Percentiles rank a stretch among this genome's conserved stretches.
phyloP scores from a whole-genome alignment of 2,113 vertebrate species.

The Rhegmatorhina hoffmannsi region DNA sequence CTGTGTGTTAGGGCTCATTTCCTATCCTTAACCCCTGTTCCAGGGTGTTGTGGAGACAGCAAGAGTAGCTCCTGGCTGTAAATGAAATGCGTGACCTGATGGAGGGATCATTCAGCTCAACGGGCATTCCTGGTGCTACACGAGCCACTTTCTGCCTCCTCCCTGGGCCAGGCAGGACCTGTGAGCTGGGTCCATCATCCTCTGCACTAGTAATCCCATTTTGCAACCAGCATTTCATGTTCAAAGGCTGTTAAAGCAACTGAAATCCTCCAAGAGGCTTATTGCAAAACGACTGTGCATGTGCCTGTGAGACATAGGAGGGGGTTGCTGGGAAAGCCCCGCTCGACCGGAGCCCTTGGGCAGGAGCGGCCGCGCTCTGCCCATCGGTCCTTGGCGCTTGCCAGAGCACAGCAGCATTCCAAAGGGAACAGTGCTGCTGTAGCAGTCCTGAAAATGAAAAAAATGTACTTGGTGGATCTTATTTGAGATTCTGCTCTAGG shows the following conservation, averaged over 20 bases:
- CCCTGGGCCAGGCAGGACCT: rapidly evolving
- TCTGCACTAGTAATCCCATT: background rate
- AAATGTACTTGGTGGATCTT: background rate
- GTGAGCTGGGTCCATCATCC: background rate
- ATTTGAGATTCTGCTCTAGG: background rate
- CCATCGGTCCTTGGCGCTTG: rapidly evolving
- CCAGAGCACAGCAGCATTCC: rapidly evolving
- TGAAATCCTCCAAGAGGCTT: background rate
- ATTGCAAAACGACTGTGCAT: background rate
- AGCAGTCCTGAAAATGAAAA: background rate
- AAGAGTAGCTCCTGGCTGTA: background rate
- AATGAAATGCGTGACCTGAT: background rate
- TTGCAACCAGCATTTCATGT: background rate
- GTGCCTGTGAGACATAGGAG: rapidly evolving
- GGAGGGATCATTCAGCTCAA: background rate
- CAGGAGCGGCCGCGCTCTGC: rapidly evolving
- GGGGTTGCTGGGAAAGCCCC: background rate
- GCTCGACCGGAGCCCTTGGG: rapidly evolving
- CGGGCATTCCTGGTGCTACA: background rate
- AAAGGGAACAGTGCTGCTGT: background rate
- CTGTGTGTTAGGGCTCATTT: background rate
- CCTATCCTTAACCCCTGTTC: background rate
- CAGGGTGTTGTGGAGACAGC: background rate
- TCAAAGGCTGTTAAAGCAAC: background rate
- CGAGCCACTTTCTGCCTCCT: background rate